These are phyloP conservation scores for Hyperoplus lanceolatus DNA, from an alignment of 2,797 vertebrate species.

Conservation along the genomic window DNA sequence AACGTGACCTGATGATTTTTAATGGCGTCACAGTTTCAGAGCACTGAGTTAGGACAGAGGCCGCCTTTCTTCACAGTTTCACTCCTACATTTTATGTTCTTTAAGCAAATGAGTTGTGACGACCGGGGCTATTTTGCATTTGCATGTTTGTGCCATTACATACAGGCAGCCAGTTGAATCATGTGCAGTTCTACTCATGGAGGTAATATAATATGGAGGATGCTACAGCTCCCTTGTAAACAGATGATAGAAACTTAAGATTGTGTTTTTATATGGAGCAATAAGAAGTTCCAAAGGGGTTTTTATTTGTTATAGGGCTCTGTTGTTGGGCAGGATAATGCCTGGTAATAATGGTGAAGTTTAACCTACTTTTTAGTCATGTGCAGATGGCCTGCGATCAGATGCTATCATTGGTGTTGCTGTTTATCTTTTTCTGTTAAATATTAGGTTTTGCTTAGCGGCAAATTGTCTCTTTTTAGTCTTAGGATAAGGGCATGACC, in stretches of 20 bases:
- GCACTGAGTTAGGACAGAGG: slow-evolving; percentile 25
- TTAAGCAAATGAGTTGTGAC: slow-evolving; percentile 69
- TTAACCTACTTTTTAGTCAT: slow-evolving; percentile 22
- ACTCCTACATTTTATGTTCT: slow-evolving; percentile 28
- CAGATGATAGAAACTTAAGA: slow-evolving; percentile 2
- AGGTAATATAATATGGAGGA: background rate
- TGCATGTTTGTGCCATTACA: background rate
- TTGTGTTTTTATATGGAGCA: background rate
- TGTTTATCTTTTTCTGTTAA: background rate
- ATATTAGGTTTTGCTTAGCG: background rate
- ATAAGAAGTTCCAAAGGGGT: background rate
- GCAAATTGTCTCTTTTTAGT: background rate
- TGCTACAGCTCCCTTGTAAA: background rate
- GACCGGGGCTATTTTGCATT: slow-evolving; percentile 52
- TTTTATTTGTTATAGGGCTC: background rate
- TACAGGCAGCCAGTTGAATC: background rate
- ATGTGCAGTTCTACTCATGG: slow-evolving; percentile 13
- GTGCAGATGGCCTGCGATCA: slow-evolving; percentile 16
- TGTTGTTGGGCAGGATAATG: background rate
- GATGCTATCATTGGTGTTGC: background rate
- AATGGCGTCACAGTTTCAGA: background rate
- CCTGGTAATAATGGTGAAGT: background rate
- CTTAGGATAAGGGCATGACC: background rate
- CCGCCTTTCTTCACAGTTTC: slow-evolving; percentile 35
- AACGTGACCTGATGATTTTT: too few species aligned